A percentile compares a stretch with the other conserved stretches of the same genome.
phyloP scores from a whole-genome alignment of 64 coral and sea anemone species.

The Porites australiensis region DNA sequence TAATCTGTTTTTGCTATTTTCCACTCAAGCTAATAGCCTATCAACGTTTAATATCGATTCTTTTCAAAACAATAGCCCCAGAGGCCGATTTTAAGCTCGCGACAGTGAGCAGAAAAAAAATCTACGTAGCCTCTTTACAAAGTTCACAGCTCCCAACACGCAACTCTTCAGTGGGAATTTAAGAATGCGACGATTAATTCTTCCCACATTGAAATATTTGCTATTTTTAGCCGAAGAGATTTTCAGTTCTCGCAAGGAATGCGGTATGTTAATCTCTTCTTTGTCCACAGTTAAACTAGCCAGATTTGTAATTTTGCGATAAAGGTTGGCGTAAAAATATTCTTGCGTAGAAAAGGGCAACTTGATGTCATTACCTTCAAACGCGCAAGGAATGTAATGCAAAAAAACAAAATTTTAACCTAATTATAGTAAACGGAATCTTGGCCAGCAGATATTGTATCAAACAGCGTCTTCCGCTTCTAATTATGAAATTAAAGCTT shows the following conservation, averaged over 20 bases:
- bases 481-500: not conserved
- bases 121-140: too few species aligned
- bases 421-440: not conserved
- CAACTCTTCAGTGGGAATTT: not conserved
- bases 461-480: not conserved
- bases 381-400: not conserved
- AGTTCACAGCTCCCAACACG: not conserved
- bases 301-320: not conserved
- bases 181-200: not conserved
- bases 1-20: not conserved
- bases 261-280: slow-evolving; percentile 49
- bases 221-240: slow-evolving; percentile 27
- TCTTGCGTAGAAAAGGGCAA: not conserved
- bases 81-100: too few species aligned
- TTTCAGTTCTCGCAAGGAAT: slow-evolving; percentile 2
- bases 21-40: not conserved
- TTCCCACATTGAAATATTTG: not conserved
- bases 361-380: not conserved
- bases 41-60: not conserved
- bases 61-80: not conserved
- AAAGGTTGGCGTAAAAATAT: not conserved
- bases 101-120: too few species aligned
- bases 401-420: not conserved
- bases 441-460: not conserved
- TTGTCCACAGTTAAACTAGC: not conserved